Percentiles rank a stretch among this genome's conserved stretches.
phyloP scores from a whole-genome alignment of 2,113 vertebrate genomes.

The Tursiops truncatus region DNA sequence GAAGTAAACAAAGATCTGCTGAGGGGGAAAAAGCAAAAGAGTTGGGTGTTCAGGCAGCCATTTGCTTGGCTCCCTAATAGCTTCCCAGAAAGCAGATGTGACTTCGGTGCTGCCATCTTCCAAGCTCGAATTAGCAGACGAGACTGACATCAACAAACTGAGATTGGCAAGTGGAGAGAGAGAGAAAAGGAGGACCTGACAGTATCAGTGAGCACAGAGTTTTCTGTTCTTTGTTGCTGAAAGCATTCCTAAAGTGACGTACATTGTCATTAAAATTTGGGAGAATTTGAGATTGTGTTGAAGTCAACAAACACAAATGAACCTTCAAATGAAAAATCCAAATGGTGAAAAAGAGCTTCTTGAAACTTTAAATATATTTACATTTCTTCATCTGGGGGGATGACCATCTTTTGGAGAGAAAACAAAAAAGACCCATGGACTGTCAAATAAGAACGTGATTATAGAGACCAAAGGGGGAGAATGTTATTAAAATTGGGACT shows the following conservation, averaged over 20 bases:
- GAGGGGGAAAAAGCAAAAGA: background rate
- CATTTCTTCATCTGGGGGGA: background rate
- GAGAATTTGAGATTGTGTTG: background rate
- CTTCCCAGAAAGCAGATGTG: background rate
- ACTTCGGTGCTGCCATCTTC: background rate
- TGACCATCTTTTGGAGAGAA: background rate
- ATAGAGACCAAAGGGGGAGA: background rate
- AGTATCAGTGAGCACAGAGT: background rate
- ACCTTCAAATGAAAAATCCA: background rate
- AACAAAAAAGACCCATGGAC: background rate
- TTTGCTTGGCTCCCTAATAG: background rate
- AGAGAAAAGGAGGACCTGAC: fast-evolving
- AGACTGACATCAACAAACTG: background rate
- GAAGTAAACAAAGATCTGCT: background rate
- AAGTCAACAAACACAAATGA: background rate
- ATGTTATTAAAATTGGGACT: background rate
- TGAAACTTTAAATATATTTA: background rate
- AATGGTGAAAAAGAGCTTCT: background rate
- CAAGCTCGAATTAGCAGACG: fast-evolving
- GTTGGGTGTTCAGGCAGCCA: background rate
- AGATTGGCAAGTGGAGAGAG: background rate
- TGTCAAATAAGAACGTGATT: background rate
- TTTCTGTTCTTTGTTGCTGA: background rate
- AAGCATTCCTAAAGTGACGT: background rate
- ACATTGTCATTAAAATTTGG: background rate